phyloP scores from a whole-genome alignment of 2,113 vertebrate species.

The Dasyornis broadbenti region DNA sequence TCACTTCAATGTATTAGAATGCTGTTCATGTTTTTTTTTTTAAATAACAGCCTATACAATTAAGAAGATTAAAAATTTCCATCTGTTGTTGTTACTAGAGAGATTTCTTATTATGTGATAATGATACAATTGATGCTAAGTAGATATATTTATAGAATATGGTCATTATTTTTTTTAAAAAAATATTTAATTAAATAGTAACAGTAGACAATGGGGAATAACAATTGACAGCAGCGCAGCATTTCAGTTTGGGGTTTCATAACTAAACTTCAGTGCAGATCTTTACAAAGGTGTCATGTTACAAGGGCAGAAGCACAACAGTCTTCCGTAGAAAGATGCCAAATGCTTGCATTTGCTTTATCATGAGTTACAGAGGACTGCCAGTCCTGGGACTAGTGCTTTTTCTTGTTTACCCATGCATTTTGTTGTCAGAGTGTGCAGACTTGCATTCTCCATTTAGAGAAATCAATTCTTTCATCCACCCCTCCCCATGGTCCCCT shows the following conservation, averaged over 20 bases:
- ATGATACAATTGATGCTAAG: slow-evolving; percentile 24
- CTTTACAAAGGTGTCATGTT: background rate
- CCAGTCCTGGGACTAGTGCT: background rate
- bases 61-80: slow-evolving; percentile 38
- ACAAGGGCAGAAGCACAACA: background rate
- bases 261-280: background rate
- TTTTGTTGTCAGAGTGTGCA: background rate
- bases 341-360: background rate
- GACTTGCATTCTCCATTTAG: background rate
- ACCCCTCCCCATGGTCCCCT: rapidly evolving
- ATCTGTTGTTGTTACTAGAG: slow-evolving; percentile 16
- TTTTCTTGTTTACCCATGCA: slow-evolving; percentile 19
- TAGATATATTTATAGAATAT: slow-evolving; percentile 43
- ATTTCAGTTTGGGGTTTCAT: background rate
- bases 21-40: slow-evolving; percentile 10
- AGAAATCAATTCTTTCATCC: background rate
- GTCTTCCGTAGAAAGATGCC: background rate
- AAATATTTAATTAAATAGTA: background rate
- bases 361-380: background rate
- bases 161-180: background rate
- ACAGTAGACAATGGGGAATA: background rate
- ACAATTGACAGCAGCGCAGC: background rate
- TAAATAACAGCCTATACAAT: slow-evolving; percentile 39
- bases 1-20: slow-evolving; percentile 19
- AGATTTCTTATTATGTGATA: background rate